Evolutionary conservation across 2,797 vertebrate species (phyloP).

Genomic region (Carapus acus): DNA sequence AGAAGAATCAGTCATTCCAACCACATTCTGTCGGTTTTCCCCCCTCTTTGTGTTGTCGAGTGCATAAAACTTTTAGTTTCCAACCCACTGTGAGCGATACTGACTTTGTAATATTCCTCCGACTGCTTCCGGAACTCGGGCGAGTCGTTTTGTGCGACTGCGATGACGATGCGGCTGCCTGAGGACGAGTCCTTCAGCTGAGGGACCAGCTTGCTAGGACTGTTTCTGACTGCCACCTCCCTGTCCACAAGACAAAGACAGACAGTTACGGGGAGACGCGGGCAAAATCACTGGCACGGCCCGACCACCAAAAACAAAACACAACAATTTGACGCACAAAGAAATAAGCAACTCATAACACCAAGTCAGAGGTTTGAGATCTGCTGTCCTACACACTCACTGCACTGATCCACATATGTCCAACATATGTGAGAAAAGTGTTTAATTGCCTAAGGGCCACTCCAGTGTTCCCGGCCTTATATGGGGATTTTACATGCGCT

Average conservation of each 20-base stretch:
- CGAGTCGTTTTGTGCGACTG: constrained; percentile 83
- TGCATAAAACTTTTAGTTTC: not conserved
- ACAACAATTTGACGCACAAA: no score
- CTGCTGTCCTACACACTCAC: not conserved
- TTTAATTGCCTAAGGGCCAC: not conserved
- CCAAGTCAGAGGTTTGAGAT: no score
- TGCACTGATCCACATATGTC: no score
- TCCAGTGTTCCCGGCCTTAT: not conserved
- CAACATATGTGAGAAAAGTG: no score
- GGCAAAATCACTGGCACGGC: constrained; percentile 25
- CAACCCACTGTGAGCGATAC: constrained; percentile 21
- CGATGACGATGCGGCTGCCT: constrained; percentile 72
- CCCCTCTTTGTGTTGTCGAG: no score
- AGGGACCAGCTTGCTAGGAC: constrained; percentile 71
- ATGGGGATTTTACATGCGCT: not conserved
- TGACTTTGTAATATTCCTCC: constrained; percentile 77
- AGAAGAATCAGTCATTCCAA: no score
- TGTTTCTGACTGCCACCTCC: constrained; percentile 83
- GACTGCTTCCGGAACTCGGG: constrained; percentile 85
- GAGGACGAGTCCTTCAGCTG: constrained; percentile 42
- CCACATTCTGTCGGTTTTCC: no score
- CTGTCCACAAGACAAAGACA: constrained; percentile 60
- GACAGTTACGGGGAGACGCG: constrained; percentile 20
- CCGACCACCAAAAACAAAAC: constrained; percentile 1
- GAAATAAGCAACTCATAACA: no score